phyloP scores from a whole-genome alignment of 2,888 invertebrate genomes.

The Heteromurus nitidus region DNA sequence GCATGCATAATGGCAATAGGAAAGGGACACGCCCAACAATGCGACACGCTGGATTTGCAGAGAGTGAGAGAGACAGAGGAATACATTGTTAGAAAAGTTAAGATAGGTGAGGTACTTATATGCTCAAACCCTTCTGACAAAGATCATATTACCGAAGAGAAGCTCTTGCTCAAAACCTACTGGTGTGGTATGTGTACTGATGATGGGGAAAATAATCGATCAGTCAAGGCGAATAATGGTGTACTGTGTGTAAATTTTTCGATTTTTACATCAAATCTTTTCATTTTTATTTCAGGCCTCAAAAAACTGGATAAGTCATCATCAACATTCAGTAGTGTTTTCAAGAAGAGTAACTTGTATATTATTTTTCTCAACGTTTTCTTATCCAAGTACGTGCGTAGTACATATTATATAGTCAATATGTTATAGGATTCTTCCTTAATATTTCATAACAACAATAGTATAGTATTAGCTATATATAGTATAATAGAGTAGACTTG shows the following conservation, averaged over 20 bases:
- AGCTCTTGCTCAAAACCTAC: too few relatives aligned
- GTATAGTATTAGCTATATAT: background rate
- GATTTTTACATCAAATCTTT: conserved; percentile 5
- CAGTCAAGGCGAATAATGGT: too few relatives aligned
- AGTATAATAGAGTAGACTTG: conserved; percentile 4
- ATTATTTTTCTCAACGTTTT: background rate
- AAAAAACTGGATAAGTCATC: conserved; percentile 1
- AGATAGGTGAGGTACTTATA: too few relatives aligned
- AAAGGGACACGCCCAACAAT: too few relatives aligned
- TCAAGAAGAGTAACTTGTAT: conserved; percentile 1
- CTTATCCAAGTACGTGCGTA: conserved; percentile 8
- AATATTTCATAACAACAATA: conserved; percentile 9
- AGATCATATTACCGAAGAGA: too few relatives aligned
- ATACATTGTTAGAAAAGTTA: too few relatives aligned
- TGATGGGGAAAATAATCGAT: too few relatives aligned
- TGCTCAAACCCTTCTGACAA: too few relatives aligned
- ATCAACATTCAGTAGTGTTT: conserved; percentile 1
- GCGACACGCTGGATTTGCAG: too few relatives aligned
- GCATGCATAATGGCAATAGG: too few relatives aligned
- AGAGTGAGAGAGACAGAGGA: too few relatives aligned
- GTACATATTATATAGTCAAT: conserved; percentile 12
- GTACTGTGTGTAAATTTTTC: conserved; percentile 1
- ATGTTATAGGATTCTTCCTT: conserved; percentile 7
- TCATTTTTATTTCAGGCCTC: conserved; percentile 5
- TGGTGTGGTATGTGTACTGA: too few relatives aligned